Conservation (phyloP, 2,888 invertebrate genomes). For the Tenthredo scrophulariae region DNA sequence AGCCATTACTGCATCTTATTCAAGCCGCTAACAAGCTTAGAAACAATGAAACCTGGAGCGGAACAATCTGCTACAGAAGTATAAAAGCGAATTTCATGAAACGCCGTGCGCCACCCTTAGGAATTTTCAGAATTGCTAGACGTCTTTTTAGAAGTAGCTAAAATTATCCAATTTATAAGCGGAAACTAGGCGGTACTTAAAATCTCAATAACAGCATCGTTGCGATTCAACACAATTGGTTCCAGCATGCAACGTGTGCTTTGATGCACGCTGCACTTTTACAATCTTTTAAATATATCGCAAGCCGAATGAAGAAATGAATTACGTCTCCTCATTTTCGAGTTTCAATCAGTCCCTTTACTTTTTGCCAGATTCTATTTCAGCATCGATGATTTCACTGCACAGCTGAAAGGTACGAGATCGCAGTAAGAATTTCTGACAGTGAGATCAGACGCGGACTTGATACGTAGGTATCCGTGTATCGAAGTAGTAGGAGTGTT, state of each 20-base stretch:
- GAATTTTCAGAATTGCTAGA: slow-evolving; percentile 1
- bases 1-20: slow-evolving; percentile 33
- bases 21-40: slow-evolving; percentile 40
- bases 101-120: neutral
- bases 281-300: neutral
- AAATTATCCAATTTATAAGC: slow-evolving; percentile 1
- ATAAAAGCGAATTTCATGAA: slow-evolving; percentile 23
- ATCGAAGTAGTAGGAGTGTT: neutral
- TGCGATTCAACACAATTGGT: neutral
- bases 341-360: neutral
- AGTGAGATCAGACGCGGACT: neutral
- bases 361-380: slow-evolving; percentile 6
- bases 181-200: slow-evolving; percentile 4
- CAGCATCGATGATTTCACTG: slow-evolving; percentile 26
- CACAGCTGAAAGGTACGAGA: neutral
- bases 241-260: neutral
- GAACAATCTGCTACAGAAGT: slow-evolving; percentile 10
- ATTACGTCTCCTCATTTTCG: neutral
- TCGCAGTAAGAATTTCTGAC: neutral
- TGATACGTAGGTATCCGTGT: neutral
- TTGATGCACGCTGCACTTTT: neutral
- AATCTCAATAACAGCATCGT: neutral
- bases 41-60: slow-evolving; percentile 6
- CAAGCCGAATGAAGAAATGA: neutral
- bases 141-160: neutral